Conservation (phyloP, 2,888 invertebrate species). For the Lordiphosa andalusiaca region DNA sequence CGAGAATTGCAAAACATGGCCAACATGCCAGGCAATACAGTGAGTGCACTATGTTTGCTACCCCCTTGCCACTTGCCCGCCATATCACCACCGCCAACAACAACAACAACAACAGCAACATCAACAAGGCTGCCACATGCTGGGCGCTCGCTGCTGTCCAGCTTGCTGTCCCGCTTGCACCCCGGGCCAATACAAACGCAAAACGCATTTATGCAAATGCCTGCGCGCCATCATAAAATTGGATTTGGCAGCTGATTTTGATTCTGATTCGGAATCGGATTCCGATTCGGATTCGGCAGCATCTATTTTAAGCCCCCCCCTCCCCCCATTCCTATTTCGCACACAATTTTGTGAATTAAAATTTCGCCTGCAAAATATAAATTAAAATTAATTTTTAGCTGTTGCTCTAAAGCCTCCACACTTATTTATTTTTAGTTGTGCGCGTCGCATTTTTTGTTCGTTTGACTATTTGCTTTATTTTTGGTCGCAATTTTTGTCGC, state of each 20-base stretch:
- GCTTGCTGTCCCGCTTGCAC: conserved; percentile 20
- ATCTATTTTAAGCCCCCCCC: conserved; percentile 61
- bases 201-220: conserved; percentile 52
- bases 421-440: conserved; percentile 22
- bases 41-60: conserved; percentile 18
- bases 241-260: conserved; percentile 73
- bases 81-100: conserved; percentile 28
- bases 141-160: conserved; percentile 36
- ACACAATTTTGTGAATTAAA: conserved; percentile 44
- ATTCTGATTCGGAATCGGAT: conserved; percentile 16
- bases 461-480: conserved; percentile 53
- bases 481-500: conserved; percentile 69
- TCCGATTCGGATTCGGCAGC: conserved; percentile 31
- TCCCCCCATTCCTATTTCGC: conserved; percentile 41
- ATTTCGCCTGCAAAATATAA: conserved; percentile 43
- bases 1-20: conserved; percentile 62
- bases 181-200: conserved; percentile 17
- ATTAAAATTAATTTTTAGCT: conserved; percentile 61
- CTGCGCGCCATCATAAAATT: conserved; percentile 66
- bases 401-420: conserved; percentile 51
- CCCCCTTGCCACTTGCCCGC: conserved; percentile 9
- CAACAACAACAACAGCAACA: conserved; percentile 50
- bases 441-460: conserved; percentile 26
- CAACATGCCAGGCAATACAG: conserved; percentile 59
- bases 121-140: conserved; percentile 62